These are phyloP conservation scores for Acrossocheilus fasciatus DNA, from an alignment of 2,797 vertebrate genomes.

Conservation along the genomic window DNA sequence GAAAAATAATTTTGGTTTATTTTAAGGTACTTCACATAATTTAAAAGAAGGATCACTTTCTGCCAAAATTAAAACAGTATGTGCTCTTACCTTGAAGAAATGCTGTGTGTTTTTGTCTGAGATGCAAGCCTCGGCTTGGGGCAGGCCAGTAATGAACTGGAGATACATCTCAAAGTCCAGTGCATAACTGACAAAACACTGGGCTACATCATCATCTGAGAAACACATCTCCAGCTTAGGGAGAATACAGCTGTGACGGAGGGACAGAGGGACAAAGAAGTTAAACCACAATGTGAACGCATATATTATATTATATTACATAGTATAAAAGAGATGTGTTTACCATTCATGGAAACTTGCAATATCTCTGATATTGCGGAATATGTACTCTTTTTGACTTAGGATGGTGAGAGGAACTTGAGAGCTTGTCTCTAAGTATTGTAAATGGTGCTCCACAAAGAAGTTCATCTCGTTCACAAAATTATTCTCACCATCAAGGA, in stretches of 20 bases:
- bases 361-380: conserved; percentile 91
- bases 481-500: conserved; percentile 88
- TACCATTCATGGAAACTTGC: conserved; percentile 87
- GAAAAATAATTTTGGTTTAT: background rate
- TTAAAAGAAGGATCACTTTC: background rate
- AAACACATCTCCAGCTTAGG: conserved; percentile 81
- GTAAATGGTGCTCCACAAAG: conserved; percentile 84
- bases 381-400: conserved; percentile 89
- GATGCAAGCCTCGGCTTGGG: conserved; percentile 88
- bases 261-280: background rate
- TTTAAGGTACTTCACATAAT: background rate
- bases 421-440: conserved; percentile 78
- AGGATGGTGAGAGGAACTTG: conserved; percentile 78
- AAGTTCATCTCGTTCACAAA: conserved; percentile 88
- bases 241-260: conserved; percentile 76
- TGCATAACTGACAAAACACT: conserved; percentile 87
- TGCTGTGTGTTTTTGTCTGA: conserved; percentile 87
- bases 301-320: background rate
- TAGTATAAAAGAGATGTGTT: background rate
- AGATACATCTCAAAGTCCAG: conserved; percentile 90
- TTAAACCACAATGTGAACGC: background rate
- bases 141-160: conserved; percentile 88
- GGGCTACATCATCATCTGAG: conserved; percentile 93
- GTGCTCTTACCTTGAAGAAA: conserved; percentile 85
- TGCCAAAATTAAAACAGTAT: background rate